A percentile compares a stretch with the other conserved stretches of the same genome.
Conservation (phyloP, 2,888 invertebrate genomes). For the Leucophora obtusa region DNA sequence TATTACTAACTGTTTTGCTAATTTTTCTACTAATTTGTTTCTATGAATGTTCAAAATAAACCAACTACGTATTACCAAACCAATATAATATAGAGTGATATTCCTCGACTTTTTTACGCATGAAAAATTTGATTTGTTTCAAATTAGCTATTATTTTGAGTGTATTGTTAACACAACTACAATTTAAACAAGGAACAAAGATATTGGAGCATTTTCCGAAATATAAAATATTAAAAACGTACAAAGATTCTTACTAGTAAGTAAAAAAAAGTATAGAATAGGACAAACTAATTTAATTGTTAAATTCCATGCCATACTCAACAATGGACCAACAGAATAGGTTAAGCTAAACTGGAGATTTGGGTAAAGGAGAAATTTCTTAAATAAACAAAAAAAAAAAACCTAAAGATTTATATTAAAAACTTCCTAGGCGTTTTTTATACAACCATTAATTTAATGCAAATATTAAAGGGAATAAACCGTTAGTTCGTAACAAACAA, state of each 20-base stretch:
- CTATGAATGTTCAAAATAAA: too few relatives aligned
- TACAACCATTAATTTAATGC: conserved; percentile 44
- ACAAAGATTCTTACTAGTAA: background rate
- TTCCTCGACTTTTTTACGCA: too few relatives aligned
- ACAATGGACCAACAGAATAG: background rate
- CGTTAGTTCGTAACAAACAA: conserved; percentile 26
- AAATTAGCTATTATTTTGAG: too few relatives aligned
- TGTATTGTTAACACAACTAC: conserved; percentile 6
- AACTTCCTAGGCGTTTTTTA: conserved; percentile 12
- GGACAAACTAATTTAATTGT: background rate
- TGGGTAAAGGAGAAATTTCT: background rate
- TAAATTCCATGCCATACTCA: background rate
- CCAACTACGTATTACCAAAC: too few relatives aligned
- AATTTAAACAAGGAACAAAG: background rate
- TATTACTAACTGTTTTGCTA: too few relatives aligned
- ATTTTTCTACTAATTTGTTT: too few relatives aligned
- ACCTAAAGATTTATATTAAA: background rate
- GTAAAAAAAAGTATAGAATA: background rate
- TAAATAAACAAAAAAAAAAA: background rate
- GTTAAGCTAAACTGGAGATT: background rate
- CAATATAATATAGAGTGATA: too few relatives aligned
- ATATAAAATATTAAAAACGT: background rate
- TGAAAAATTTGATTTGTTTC: too few relatives aligned
- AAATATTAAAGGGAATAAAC: conserved; percentile 26
- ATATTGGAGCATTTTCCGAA: background rate